Base-by-base conservation (phyloP, 2,797 vertebrate species). In the Melanotaenia pygmaea region DNA sequence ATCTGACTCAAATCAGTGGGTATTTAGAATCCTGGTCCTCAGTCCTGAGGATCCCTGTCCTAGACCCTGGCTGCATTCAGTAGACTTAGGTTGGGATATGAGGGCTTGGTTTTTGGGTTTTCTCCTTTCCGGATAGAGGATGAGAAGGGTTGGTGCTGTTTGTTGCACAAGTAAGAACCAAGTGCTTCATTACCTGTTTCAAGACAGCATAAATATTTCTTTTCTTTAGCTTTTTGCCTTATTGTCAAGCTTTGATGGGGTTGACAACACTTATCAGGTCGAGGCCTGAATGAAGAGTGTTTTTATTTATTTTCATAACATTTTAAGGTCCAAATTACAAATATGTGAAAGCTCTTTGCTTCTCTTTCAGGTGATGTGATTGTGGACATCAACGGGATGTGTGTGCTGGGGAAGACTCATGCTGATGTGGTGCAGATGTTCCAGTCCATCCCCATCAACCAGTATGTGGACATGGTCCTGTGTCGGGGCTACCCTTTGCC, bases 341-440 rank as follows among this genome's bases (percentile, higher is more conserved):
- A 59, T 30, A 4, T 63, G 24, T 72, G 11, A 77, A 35, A 28
- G 8, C 20, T 8, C 13, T 45, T 34, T 70, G 35, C 67, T 59
- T 26, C 45, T 22, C 77, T 81, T 50, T 71, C 76, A 99, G 98
- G 98, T 37, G 98, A 99, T 1, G 97, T 99, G 61, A 99, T 99
- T 3, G 97, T 99, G 76, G 97, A 99, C 88, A 98, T 99, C 86
- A 99, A 99, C 11, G 93, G 96, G 68, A 87, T 79, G 0, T 98
- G 97, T 59, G 98, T 99, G 70, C 95, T 99, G 69, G 98, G 98
- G 47, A 97, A 99, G 89, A 99, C 98, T 43, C 98, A 99, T 32
- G 97, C 97, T 38, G 97, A 99, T 71, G 98, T 99, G 84, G 98
- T 99, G 74, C 97, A 98, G 94, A 98, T 99, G 97, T 99, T 99